These are phyloP conservation scores for Pilophorus perplexus DNA, from an alignment of 2,888 invertebrate species.

Conservation along the genomic window DNA sequence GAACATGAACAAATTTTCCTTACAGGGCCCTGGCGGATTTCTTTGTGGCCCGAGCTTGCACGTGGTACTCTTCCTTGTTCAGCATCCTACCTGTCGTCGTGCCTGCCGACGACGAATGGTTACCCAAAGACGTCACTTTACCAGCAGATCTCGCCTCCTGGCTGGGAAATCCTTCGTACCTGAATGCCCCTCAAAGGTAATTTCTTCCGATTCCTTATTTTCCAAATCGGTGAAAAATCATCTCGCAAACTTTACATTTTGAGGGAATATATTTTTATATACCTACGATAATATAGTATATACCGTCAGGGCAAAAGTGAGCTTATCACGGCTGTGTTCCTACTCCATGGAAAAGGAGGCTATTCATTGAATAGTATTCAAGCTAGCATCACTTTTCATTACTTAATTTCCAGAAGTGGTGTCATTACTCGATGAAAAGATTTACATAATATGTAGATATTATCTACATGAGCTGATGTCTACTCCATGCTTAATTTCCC, in stretches of 20 bases:
- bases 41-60: slow-evolving; percentile 3
- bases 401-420: too few species aligned
- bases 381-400: too few species aligned
- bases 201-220: background rate
- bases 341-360: too few species aligned
- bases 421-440: too few species aligned
- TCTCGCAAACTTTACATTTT: too few species aligned
- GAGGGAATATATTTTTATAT: too few species aligned
- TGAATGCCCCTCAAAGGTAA: background rate
- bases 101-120: slow-evolving; percentile 1
- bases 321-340: too few species aligned
- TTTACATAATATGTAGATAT: too few species aligned
- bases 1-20: background rate
- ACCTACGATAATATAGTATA: background rate
- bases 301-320: background rate
- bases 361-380: too few species aligned
- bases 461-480: too few species aligned
- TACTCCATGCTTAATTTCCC: too few species aligned
- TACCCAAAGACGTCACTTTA: background rate
- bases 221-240: too few species aligned
- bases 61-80: background rate
- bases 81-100: background rate
- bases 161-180: slow-evolving; percentile 16
- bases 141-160: slow-evolving; percentile 2
- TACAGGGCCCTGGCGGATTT: slow-evolving; percentile 20